Base-by-base conservation (phyloP, 1,140 invertebrate genomes). In the Eurosta solidaginis region DNA sequence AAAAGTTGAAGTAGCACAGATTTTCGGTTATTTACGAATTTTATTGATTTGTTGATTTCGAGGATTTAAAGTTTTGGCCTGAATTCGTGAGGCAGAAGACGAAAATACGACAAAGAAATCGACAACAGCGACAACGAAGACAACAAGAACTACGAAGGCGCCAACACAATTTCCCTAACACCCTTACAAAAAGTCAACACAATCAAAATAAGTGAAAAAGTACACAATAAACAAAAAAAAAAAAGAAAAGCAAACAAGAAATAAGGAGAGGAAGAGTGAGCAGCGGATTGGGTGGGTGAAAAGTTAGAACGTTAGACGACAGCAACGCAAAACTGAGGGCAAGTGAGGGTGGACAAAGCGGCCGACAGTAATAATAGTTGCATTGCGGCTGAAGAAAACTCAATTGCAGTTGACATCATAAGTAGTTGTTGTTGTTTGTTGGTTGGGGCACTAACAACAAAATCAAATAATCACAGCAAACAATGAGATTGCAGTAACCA, bases 41-140 rank as follows among this genome's bases (percentile, higher is more conserved):
- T 68, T 68, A n/a, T 68, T 68, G 59, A 68, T 68, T 68, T 68
- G 59, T 68, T 68, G 59, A 68, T 68, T 68, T 68, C 59, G 59
- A 22, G 59, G 33, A 59, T 59, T 59, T 25, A 68, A 68, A 68
- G 33, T 68, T 68, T 29, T 68, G 33, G 29, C 59, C 36, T 68
- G 33, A 68, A 68, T 40, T 68, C 59, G n/a, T n/a, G 40, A 33
- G 59, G 33, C 33, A 68, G 36, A 33, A 68, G 59, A 36, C 59
- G 59, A 40, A 2, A 68, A n/a, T n/a, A n/a, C n/a, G n/a, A n/a
- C n/a, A n/a, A n/a, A n/a, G n/a, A n/a, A n/a, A n/a, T n/a, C 29
- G 59, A 68, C 59, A 33, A 40, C 59, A 68, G 14, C 45, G 9
- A 17, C 45, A 47, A 47, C 45, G 45, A n/a, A n/a, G n/a, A n/a